phyloP scores from a whole-genome alignment of 2,888 invertebrate species.

The Cephonodes hylas region DNA sequence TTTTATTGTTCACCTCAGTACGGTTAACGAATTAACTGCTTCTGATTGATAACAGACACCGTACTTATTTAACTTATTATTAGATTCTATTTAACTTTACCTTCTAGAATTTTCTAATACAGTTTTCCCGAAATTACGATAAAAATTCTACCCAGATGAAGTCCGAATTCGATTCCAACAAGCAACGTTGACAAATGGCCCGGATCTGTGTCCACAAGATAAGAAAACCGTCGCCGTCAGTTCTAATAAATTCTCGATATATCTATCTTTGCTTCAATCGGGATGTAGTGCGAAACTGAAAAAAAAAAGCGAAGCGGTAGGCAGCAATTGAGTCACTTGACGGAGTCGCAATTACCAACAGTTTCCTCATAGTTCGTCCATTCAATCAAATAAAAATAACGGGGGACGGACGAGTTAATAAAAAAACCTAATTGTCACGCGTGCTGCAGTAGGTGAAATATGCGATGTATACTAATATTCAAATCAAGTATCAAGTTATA shows the following conservation, averaged over 20 bases:
- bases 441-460: conserved; percentile 12
- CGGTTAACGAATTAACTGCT: too few species aligned
- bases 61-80: too few species aligned
- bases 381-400: conserved; percentile 24
- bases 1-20: too few species aligned
- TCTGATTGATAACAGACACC: too few species aligned
- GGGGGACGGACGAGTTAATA: not conserved
- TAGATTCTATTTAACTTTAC: too few species aligned
- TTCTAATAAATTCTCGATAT: not conserved
- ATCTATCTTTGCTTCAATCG: not conserved
- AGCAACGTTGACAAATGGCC: not conserved
- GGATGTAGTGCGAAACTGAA: not conserved
- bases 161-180: not conserved
- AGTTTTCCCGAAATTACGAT: too few species aligned
- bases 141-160: not conserved
- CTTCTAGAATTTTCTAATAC: too few species aligned
- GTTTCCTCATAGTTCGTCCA: conserved; percentile 26
- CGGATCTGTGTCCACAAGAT: not conserved
- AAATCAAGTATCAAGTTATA: too few species aligned
- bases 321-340: conserved; percentile 18
- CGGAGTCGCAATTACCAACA: conserved; percentile 21
- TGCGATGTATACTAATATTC: not conserved
- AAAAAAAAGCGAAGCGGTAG: conserved; percentile 12
- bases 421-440: conserved; percentile 14
- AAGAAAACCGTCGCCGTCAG: not conserved